Evolutionary conservation across 2,113 vertebrate genomes (phyloP).

Genomic region (Eupsittula cactorum): DNA sequence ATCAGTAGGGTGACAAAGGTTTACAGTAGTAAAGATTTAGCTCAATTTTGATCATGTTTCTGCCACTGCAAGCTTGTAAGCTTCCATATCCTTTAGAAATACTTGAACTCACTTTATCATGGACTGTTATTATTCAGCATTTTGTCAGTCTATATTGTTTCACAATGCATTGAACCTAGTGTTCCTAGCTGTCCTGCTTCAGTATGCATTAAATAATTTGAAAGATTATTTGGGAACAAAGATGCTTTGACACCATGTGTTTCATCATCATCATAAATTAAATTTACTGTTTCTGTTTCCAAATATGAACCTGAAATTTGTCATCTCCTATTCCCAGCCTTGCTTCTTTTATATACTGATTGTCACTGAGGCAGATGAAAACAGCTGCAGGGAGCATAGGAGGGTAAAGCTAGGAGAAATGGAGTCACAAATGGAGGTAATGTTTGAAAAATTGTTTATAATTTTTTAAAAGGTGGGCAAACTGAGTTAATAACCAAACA

Average conservation of each 20-base stretch:
- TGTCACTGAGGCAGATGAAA: background rate
- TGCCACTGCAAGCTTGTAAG: background rate
- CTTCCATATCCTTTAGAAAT: background rate
- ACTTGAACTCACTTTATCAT: background rate
- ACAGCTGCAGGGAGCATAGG: background rate
- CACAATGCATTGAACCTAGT: background rate
- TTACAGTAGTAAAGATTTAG: background rate
- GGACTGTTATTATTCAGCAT: background rate
- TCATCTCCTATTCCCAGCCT: background rate
- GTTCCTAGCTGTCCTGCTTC: background rate
- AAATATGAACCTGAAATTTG: background rate
- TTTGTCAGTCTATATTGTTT: background rate
- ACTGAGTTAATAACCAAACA: background rate
- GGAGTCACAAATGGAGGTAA: background rate
- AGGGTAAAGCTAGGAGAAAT: background rate
- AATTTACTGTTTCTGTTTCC: background rate
- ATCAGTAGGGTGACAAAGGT: background rate
- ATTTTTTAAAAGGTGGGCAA: background rate
- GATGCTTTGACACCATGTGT: background rate
- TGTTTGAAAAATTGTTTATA: background rate
- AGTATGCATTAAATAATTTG: background rate
- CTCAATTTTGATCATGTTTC: background rate
- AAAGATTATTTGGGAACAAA: background rate
- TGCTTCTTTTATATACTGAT: background rate
- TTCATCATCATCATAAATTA: background rate